A percentile compares a stretch with the other conserved stretches of the same genome.
Conservation (phyloP, 2,797 vertebrate genomes). For the Hippopotamyrus pictus region DNA sequence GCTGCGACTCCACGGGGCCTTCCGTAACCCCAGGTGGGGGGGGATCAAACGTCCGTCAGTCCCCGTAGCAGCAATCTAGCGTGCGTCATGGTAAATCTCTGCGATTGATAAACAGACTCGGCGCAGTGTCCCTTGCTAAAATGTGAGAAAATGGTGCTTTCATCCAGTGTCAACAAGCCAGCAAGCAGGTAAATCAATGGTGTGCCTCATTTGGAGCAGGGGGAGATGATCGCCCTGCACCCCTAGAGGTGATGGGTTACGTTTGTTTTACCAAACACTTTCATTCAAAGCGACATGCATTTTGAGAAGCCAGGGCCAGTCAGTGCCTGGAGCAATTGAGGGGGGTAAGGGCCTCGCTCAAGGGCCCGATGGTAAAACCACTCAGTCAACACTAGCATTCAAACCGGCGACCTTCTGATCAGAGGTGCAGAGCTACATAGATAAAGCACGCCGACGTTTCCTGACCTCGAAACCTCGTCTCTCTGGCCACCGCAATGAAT, state of each 20-base stretch:
- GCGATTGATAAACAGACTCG: not conserved
- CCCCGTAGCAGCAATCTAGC: not conserved
- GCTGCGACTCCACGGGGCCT: not conserved
- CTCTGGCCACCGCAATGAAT: not conserved
- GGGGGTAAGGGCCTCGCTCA: not conserved
- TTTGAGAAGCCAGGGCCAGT: not conserved
- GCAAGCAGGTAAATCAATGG: not conserved
- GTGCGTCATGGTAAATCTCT: not conserved
- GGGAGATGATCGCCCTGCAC: not conserved
- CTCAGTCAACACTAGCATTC: not conserved
- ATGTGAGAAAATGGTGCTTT: not conserved
- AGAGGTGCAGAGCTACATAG: not conserved
- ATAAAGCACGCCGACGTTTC: not conserved
- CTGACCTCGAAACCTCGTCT: not conserved
- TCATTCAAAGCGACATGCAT: not conserved
- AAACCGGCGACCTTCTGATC: not conserved
- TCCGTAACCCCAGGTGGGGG: not conserved
- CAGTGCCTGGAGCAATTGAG: not conserved
- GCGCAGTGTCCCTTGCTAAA: not conserved
- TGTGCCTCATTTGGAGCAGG: not conserved
- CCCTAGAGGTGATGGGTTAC: not conserved
- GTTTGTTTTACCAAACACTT: not conserved
- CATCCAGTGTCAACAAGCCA: not conserved
- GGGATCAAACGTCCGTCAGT: not conserved
- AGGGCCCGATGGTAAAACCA: not conserved